Conservation (phyloP, 1,140 invertebrate species). For the Zaprionus camerounensis region DNA sequence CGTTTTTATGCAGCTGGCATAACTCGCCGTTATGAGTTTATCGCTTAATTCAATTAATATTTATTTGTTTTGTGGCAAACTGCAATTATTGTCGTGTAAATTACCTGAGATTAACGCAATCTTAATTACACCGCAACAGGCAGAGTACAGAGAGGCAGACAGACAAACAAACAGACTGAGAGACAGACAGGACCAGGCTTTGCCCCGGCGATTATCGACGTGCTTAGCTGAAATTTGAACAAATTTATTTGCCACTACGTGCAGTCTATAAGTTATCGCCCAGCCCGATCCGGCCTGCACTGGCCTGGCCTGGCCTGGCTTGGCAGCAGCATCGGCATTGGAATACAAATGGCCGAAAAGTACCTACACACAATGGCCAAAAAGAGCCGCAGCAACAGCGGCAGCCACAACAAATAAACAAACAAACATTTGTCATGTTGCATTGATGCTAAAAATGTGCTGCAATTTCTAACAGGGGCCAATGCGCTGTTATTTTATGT, state of each 20-base stretch:
- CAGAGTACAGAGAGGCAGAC: slow-evolving; percentile 12
- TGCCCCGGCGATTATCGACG: slow-evolving; percentile 35
- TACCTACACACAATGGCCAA: slow-evolving; percentile 32
- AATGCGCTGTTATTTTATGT: slow-evolving; percentile 50
- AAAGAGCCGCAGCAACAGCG: slow-evolving; percentile 47
- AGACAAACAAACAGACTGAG: not conserved
- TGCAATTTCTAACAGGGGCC: slow-evolving; percentile 25
- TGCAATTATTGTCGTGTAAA: slow-evolving; percentile 63
- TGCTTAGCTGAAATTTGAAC: slow-evolving; percentile 61
- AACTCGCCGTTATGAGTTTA: slow-evolving; percentile 24
- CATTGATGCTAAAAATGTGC: slow-evolving; percentile 65
- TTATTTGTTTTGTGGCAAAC: slow-evolving; percentile 47
- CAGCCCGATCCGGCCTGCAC: not conserved
- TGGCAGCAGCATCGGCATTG: not conserved
- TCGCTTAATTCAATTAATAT: slow-evolving; percentile 54
- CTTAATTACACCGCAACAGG: slow-evolving; percentile 7
- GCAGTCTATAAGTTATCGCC: slow-evolving; percentile 70
- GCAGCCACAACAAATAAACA: slow-evolving; percentile 50
- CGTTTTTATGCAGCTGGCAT: slow-evolving; percentile 18
- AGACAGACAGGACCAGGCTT: not conserved
- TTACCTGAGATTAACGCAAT: slow-evolving; percentile 62
- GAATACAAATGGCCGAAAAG: slow-evolving; percentile 27
- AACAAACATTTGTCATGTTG: slow-evolving; percentile 71
- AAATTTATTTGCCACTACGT: slow-evolving; percentile 71
- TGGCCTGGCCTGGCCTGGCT: not conserved